Base-by-base conservation (phyloP, 2,888 invertebrate species). In the Alloplasta piceator region DNA sequence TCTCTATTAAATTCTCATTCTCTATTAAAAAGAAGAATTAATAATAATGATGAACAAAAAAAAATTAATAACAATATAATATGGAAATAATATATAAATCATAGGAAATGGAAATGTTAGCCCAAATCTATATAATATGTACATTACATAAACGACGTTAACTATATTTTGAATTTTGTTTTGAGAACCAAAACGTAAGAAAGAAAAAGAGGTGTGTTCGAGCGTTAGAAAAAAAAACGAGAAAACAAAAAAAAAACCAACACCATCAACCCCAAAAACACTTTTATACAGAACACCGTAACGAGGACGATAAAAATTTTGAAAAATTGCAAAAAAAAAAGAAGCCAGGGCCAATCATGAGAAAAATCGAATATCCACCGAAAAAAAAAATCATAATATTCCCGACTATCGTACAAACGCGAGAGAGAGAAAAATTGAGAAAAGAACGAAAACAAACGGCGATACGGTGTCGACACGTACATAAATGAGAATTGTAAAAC, bases 91-190 rank as follows among this genome's bases (percentile, higher is more conserved):
- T 88, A 87, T 87, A 87, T 87, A 88, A 82, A 80, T 86, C 84
- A 87, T 88, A 87, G 87, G 84, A 85, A 81, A 85, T 78, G 78
- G 76, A 73, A 82, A 86, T 85, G 87, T 86, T 89, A 89, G 87
- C 85, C 87, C 86, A 86, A 89, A 89, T 90, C 87, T 87, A 88
- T 90, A 88, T 86, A 84, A 88, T 89, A 88, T 89, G 89, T 89
- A 89, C 87, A 90, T 88, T 89, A 89, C 88, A 89, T 87, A 68
- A 81, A 81, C 77, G 86, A 89, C 86, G 86, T 90, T 90, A 85
- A 90, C 89, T 90, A 88, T 90, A 87, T 88, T 86, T 88, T 90
- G 87, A 84, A 85, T 88, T 90, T 86, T 78, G 78, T 84, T 86
- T 60, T 74, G 61, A 58, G 56, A 60, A 9, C 41, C 26, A 41